Base-by-base conservation (phyloP, 2,113 vertebrate genomes). In the Gobio gobio region DNA sequence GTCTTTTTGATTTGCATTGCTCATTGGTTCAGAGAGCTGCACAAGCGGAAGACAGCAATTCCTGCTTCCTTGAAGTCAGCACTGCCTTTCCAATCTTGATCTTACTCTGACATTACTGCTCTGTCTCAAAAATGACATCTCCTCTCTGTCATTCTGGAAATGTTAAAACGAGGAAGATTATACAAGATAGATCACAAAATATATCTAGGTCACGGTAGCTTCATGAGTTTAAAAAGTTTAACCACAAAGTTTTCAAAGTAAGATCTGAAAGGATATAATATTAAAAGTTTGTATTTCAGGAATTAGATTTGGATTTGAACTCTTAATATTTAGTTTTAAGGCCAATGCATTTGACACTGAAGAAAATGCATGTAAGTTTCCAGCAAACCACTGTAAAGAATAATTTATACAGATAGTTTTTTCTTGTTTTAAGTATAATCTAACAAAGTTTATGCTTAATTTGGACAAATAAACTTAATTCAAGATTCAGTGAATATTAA, bases 61-160 rank as follows among this genome's bases (percentile, higher is more conserved):
- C 78, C 26, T 36, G 61, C 29, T 36, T 68, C 70, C 76, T 73
- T 86, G 87, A 86, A 82, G 54, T 86, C 36, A 84, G 79, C 47
- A 26, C 43, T 61, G 63, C 85, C 56, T 85, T 64, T 24, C 49
- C 49, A 82, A 78, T 64, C 63, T 74, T 78, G 70, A 86, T 86
- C 78, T 84, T 59, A 56, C 43, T 20, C 68, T 84, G 85, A 78
- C 51, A n/a, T 64, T 68, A 82, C 40, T 56, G 78, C 83, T 70
- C 26, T 26, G 29, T 84, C 82, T 81, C 49, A 45, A 75, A 88
- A 72, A 82, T 78, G 85, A 77, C 85, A 82, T 83, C 80, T 83
- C 10, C 66, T 58, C 61, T 81, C 78, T 81, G 78, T 83, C 81
- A 72, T 56, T 58, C 81, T 26, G 4, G 47, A 70, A 83, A 83